Evolutionary conservation across 2,113 vertebrate genomes (phyloP), one percentile per base, ranked within the genome.

Genomic region (Nicator chloris): DNA sequence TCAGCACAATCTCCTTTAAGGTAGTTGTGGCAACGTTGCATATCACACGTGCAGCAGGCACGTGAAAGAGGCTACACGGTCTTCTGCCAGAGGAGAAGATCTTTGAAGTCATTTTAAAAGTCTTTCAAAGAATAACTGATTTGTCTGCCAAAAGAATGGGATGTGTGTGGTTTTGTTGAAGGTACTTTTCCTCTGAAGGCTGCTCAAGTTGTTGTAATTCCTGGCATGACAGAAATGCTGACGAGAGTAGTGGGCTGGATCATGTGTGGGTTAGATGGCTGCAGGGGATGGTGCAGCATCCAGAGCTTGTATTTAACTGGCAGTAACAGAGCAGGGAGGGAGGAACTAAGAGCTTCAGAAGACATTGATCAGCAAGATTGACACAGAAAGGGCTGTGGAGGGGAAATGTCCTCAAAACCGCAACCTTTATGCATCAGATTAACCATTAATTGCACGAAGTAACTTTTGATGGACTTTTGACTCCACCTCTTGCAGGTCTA

Each of bases 21-120:
- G 15, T 17, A 59, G 19, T 11, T 33, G 33, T 19, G 59, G 51
- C 15, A 45, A 24, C 9, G 0, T 33, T 42, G 30, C 1, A 0
- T 31, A 27, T 60, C 24, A 21, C 57, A 30, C 1, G 0, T 44
- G 9, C 61, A 71, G 23, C 61, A 59, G 66, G 50, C 14, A 18
- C 10, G 2, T 12, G 10, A 44, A 78, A 72, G 60, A 63, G 18
- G 30, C 14, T 87, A 4, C 16, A 2, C 37, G 63, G 27, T 77
- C 73, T 84, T 73, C 79, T 86, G 30, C 28, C 27, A 56, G 47
- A 63, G 64, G 15, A 73, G 47, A 60, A 51, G 40, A 50, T 45
- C 20, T 57, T 31, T n/a, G 53, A 72, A 76, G 40, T 57, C 0
- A 30, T 84, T 88, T 93, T 68, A 59, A 39, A 79, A 89, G 39